Conservation (phyloP, 2,113 vertebrate genomes). For the Bubo scandiacus region DNA sequence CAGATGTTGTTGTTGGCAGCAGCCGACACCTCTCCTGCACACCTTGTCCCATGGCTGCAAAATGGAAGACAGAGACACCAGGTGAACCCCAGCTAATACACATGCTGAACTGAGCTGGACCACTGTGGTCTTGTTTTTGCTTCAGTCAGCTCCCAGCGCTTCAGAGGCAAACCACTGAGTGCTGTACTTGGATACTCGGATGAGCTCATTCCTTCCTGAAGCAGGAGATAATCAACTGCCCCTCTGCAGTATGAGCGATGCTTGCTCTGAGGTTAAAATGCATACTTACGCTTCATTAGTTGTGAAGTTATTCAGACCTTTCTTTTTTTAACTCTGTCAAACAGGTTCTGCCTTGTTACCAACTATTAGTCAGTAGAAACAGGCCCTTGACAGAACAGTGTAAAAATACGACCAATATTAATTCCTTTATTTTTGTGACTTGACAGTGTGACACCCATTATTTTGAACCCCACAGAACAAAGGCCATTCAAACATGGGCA, state of each 20-base stretch:
- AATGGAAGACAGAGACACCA: conserved; percentile 11
- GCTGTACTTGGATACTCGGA: not conserved
- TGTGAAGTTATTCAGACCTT: not conserved
- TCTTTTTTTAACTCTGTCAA: not conserved
- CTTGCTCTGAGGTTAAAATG: not conserved
- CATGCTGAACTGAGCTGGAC: fast-evolving
- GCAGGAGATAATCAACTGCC: not conserved
- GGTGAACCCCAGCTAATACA: not conserved
- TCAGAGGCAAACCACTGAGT: not conserved
- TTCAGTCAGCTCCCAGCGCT: not conserved
- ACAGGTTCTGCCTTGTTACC: not conserved
- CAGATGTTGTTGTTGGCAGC: conserved; percentile 98
- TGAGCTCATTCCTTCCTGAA: not conserved
- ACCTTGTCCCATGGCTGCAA: conserved; percentile 93
- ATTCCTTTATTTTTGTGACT: not conserved
- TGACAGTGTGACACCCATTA: not conserved
- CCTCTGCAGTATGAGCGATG: not conserved
- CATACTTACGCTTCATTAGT: not conserved
- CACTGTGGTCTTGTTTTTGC: fast-evolving
- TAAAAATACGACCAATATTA: not conserved
- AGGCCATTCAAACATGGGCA: not conserved
- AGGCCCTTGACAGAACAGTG: not conserved
- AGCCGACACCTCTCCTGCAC: conserved; percentile 96
- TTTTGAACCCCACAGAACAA: not conserved
- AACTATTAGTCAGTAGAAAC: not conserved